A percentile compares a stretch with the other conserved stretches of the same genome.
Evolutionary conservation across 53 echinoderm and acorn worm species (phyloP).

Genomic region (Stichopus horrens): DNA sequence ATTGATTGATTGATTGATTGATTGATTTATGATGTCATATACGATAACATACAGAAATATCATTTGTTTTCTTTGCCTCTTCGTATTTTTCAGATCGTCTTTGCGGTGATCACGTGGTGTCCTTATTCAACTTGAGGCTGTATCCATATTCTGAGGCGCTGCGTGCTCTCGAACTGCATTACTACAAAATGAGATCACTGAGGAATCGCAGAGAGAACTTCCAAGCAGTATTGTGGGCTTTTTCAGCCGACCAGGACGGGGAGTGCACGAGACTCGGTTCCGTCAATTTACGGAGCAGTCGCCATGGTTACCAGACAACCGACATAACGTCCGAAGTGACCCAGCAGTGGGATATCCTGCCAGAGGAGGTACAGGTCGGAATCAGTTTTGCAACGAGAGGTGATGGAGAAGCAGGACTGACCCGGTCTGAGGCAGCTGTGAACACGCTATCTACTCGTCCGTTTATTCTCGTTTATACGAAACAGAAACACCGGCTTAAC

Average conservation of each 20-base stretch:
- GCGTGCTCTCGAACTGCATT: conserved; percentile 32
- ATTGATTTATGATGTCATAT: too few species aligned
- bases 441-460: conserved; percentile 16
- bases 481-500: conserved; percentile 26
- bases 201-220: conserved; percentile 7
- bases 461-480: conserved; percentile 35
- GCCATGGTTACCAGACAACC: conserved; percentile 36
- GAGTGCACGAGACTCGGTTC: conserved; percentile 7
- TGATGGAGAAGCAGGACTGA: neutral
- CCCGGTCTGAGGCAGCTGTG: neutral
- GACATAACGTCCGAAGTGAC: conserved; percentile 25
- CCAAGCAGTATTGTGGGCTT: conserved; percentile 13
- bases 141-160: conserved; percentile 31
- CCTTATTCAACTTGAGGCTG: conserved; percentile 16
- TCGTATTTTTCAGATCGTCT: conserved; percentile 6
- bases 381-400: conserved; percentile 2
- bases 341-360: conserved; percentile 22
- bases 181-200: conserved; percentile 26
- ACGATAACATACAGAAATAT: too few species aligned
- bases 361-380: conserved; percentile 10
- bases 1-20: too few species aligned
- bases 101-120: conserved; percentile 9
- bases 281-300: conserved; percentile 5
- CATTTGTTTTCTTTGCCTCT: neutral
- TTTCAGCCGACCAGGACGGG: neutral